These are phyloP conservation scores for Cromileptes altivelis DNA, from an alignment of 2,113 vertebrate species.

Conservation along the genomic window DNA sequence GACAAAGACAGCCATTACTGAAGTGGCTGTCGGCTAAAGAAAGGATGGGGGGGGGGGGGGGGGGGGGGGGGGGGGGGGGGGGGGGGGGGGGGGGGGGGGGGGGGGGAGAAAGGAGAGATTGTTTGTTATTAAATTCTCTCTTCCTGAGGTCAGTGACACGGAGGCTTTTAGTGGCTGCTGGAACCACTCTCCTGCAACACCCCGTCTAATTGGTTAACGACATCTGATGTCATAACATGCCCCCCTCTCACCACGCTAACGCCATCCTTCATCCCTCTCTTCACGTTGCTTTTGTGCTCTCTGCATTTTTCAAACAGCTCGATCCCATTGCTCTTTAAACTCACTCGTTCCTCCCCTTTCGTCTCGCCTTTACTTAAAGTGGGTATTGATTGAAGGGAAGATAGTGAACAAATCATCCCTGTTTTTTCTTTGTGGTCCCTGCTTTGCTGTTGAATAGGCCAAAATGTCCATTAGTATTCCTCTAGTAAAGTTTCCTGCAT, in stretches of 20 bases:
- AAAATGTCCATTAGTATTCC: neutral
- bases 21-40: constrained; percentile 59
- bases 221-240: constrained; percentile 76
- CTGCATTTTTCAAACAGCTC: constrained; percentile 6
- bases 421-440: neutral
- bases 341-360: constrained; percentile 8
- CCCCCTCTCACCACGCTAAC: constrained; percentile 24
- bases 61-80: neutral
- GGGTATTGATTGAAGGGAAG: constrained; percentile 38
- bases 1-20: constrained; percentile 52
- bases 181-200: constrained; percentile 72
- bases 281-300: constrained; percentile 27
- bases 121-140: constrained; percentile 79
- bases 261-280: constrained; percentile 45
- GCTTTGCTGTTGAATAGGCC: neutral
- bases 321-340: constrained; percentile 17
- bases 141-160: constrained; percentile 79
- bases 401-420: neutral
- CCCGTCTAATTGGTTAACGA: constrained; percentile 80
- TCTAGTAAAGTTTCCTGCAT: neutral
- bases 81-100: neutral
- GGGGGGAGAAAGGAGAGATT: constrained; percentile 53
- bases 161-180: constrained; percentile 79
- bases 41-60: constrained; percentile 13
- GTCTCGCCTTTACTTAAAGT: constrained; percentile 21